These are phyloP conservation scores for Lepeophtheirus nordmannii DNA, from an alignment of 2,888 invertebrate genomes.

Conservation along the genomic window DNA sequence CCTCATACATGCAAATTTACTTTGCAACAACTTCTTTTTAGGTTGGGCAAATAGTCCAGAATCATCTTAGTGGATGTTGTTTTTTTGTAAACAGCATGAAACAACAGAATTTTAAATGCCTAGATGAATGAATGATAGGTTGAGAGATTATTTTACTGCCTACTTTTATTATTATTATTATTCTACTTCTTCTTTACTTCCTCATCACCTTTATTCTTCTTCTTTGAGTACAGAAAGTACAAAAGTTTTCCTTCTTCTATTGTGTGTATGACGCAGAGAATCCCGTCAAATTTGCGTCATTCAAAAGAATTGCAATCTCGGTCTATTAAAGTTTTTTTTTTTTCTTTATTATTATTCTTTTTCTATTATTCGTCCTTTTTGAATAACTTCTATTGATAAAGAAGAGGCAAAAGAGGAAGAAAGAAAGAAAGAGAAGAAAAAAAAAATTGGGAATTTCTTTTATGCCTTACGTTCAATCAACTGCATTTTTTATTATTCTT, in stretches of 20 bases:
- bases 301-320: conserved; percentile 2
- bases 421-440: not conserved
- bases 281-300: conserved; percentile 4
- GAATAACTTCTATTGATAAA: conserved; percentile 7
- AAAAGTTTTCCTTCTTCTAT: not conserved
- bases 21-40: too few relatives aligned
- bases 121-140: too few relatives aligned
- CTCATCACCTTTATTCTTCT: not conserved
- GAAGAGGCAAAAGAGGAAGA: not conserved
- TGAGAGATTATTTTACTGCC: not conserved
- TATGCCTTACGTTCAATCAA: not conserved
- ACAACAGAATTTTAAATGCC: too few relatives aligned
- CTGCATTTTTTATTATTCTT: not conserved
- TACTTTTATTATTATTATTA: not conserved
- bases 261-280: not conserved
- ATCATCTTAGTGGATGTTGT: too few relatives aligned
- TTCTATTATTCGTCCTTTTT: not conserved
- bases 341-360: not conserved
- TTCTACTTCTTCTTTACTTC: not conserved
- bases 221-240: conserved; percentile 3
- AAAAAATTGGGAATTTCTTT: not conserved
- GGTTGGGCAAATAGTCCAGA: too few relatives aligned
- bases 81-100: too few relatives aligned
- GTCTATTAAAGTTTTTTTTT: not conserved
- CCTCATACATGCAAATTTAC: too few relatives aligned